Base-by-base conservation (phyloP, 1,140 invertebrate species). In the Bactericera cockerelli region DNA sequence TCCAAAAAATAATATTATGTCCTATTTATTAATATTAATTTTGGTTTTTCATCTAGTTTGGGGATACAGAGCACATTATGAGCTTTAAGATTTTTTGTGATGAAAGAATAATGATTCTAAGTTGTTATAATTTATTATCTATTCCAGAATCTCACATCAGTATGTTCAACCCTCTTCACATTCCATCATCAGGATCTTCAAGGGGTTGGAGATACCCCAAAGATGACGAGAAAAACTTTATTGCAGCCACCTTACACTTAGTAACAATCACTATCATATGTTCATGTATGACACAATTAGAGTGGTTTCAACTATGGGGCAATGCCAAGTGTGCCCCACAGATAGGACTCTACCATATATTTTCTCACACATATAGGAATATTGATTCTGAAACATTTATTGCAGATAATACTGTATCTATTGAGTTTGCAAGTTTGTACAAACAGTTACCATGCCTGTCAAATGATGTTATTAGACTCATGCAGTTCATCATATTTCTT, bases 241-340 rank as follows among this genome's bases (percentile, higher is more conserved):
- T 76, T 53, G 75, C 75, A 13, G 75, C 75, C 36, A 72, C 76
- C 61, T 76, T 78, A 59, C 76, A 78, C 66, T 62, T 74, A 56
- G 64, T 68, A 0, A 75, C 75, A 53, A 75, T 77, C 60, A 63
- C 76, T 33, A 61, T 78, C 59, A 73, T 74, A 2, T 76, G 74
- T 63, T 72, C 72, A 49, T 75, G 76, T 8, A 63, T 77, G 26
- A 72, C 76, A 10, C 74, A 76, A 59, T 71, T 76, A 2, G 72
- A 71, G 60, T 78, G 76, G 76, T 77, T 78, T 60, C 68, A 69
- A 25, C 70, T 78, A 22, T 72, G 71, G 63, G 75, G 75, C 0
- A 49, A 49, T 49, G 63, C 70, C 11, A 69, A 73, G 54, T 78
- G 76, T 63, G 67, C 70, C 1, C 72, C 75, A 57, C 73, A 74